Evolutionary conservation across 1,140 invertebrate genomes (phyloP), one percentile per base, ranked within the genome.

Genomic region (Ceratoteleas bidentatus): DNA sequence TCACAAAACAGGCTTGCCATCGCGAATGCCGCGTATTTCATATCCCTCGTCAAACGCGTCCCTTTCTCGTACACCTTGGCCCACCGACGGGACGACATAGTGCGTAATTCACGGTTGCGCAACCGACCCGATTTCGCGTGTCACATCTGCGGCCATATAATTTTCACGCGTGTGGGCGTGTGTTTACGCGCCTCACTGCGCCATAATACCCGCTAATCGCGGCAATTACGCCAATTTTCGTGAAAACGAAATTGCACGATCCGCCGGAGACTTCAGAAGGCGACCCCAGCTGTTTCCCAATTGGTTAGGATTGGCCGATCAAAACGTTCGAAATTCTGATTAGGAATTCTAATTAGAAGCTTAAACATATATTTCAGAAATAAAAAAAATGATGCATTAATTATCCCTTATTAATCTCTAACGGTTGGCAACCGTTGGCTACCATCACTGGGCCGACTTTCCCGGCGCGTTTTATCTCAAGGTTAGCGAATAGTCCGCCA

Each of bases 11-110:
- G 36, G 61, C 73, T 76, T 62, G 73, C 56, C 47, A n/a, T 15
- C 11, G 13, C 24, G 32, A 43, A 40, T 54, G 65, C 45, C 52
- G 33, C 40, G 45, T 45, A 43, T 57, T 58, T 79, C 38, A 61
- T 70, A 72, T 58, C 60, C 66, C 52, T 60, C 78, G 75, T 75
- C 62, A 81, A 77, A 81, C 40, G 66, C 15, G 24, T 78, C 64
- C 66, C 66, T 83, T 83, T 77, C 74, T 77, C 52, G 69, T 78
- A 74, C 75, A 78, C 75, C 81, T 83, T 83, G 64, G 70, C 75
- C 78, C 78, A 75, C 62, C 77, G 33, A 74, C 64, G 38, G 38
- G 34, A 49, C 36, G 57, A 34, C 74, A 13, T 36, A 57, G 34
- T 32, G 40, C 65, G 69, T 56, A 75, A 83, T 65, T 70, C 60